Evolutionary conservation across 2,113 vertebrate species (phyloP), one percentile per base, ranked within the genome.

Genomic region (Proteles cristata): DNA sequence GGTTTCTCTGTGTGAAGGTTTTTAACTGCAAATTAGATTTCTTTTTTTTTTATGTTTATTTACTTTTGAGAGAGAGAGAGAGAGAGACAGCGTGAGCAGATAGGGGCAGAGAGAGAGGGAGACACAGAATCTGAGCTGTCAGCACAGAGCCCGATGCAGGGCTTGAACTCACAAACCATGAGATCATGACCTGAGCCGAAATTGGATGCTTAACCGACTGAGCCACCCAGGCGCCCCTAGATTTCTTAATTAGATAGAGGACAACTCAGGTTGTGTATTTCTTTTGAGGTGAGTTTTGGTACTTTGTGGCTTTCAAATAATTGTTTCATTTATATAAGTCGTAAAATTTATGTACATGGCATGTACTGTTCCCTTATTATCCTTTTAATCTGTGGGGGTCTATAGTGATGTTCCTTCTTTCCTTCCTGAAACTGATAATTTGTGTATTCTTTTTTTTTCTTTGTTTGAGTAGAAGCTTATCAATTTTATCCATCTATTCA

Each of bases 1-100:
- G 2, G 82, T 85, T 93, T 86, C 79, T 95, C 45, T 76, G 33
- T 87, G 10, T 68, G 69, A 88, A 83, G 25, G 28, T 43, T 91
- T 94, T 77, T 48, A 88, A 77, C 25, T 39, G 87, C 11, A 92
- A 43, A 94, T 94, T 86, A 26, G 7, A 71, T 90, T 94, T 86
- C n/a, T 92, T 89, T 58, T 61, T 58, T 21, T 58, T 58, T 58
- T 58, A 2, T 58, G 17, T 58, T 58, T 58, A 58, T 58, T 58
- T 58, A 58, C 55, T 58, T 58, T 50, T 50, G 50, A 50, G 50
- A 14, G 12, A 50, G 55, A 58, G 39, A 58, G 39, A 39, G 55
- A 58, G 55, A 58, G 55, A 58, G 19, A 58, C 55, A 58, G 55
- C 0, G 15, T 21, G 50, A 50, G 55, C 19, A 7, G 55, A 6